Evolutionary conservation across 2,113 vertebrate species (phyloP).

Genomic region (Poeciliopsis prolifica): DNA sequence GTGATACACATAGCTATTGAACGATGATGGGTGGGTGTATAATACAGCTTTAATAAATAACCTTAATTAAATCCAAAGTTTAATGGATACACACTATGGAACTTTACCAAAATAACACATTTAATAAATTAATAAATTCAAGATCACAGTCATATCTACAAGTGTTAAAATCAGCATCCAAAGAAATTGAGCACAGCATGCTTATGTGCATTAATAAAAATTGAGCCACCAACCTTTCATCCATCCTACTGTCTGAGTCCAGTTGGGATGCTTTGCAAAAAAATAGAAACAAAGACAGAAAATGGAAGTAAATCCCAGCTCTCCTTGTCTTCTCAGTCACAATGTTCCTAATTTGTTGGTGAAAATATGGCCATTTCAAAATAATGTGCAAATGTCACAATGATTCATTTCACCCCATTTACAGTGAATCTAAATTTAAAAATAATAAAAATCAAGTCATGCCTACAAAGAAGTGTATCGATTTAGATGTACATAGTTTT

Average conservation of each 20-base stretch:
- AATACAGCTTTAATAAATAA: too few relatives aligned
- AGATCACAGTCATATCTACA: too few relatives aligned
- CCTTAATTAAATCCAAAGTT: too few relatives aligned
- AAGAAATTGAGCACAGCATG: too few relatives aligned
- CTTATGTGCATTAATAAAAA: too few relatives aligned
- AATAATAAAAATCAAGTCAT: not conserved
- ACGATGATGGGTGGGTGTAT: too few relatives aligned
- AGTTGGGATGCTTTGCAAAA: not conserved
- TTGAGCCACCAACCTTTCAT: not conserved
- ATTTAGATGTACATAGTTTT: not conserved
- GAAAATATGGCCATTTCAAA: not conserved
- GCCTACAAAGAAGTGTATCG: not conserved
- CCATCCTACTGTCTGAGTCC: not conserved
- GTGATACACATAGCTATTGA: too few relatives aligned
- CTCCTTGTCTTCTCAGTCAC: not conserved
- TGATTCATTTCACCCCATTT: not conserved
- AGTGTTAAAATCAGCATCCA: too few relatives aligned
- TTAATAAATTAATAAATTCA: too few relatives aligned
- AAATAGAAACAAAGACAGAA: not conserved
- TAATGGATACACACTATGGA: too few relatives aligned
- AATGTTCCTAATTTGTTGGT: not conserved
- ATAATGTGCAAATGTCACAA: not conserved
- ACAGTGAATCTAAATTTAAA: not conserved
- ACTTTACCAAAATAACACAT: too few relatives aligned
- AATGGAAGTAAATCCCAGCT: not conserved